Conservation (phyloP, 2,113 vertebrate species). For the Ptilonorhynchus violaceus region DNA sequence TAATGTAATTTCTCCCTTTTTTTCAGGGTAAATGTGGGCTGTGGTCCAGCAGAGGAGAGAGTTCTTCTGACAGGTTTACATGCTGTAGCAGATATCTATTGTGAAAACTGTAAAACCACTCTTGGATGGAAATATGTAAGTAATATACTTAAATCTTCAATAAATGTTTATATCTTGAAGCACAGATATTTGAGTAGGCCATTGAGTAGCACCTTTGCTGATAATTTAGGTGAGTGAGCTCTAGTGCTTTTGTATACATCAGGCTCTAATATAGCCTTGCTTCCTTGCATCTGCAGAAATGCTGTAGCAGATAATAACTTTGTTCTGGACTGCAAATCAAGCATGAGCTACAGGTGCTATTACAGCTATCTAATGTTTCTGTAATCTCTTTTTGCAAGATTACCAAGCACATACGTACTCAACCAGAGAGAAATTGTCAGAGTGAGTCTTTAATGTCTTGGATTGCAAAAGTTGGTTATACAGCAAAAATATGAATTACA, state of each 20-base stretch:
- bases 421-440: background rate
- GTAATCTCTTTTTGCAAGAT: background rate
- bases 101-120: constrained; percentile 99
- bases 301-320: background rate
- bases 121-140: constrained; percentile 99
- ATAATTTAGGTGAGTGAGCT: background rate
- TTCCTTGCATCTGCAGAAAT: background rate
- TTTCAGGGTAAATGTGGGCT: constrained; percentile 95
- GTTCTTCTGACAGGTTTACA: constrained; percentile 97
- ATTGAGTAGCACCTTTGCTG: background rate
- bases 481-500: background rate
- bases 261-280: background rate
- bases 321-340: background rate
- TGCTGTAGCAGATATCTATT: constrained; percentile 98
- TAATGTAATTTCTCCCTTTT: background rate
- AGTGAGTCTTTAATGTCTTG: background rate
- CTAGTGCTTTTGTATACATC: background rate
- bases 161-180: background rate
- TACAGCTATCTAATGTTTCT: background rate
- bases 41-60: constrained; percentile 95
- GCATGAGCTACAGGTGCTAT: background rate
- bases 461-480: background rate
- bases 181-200: background rate
- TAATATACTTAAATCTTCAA: background rate
- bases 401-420: background rate